Evolutionary conservation across 2,113 vertebrate species (phyloP), one percentile per base, ranked within the genome.

Genomic region (Sander vitreus): DNA sequence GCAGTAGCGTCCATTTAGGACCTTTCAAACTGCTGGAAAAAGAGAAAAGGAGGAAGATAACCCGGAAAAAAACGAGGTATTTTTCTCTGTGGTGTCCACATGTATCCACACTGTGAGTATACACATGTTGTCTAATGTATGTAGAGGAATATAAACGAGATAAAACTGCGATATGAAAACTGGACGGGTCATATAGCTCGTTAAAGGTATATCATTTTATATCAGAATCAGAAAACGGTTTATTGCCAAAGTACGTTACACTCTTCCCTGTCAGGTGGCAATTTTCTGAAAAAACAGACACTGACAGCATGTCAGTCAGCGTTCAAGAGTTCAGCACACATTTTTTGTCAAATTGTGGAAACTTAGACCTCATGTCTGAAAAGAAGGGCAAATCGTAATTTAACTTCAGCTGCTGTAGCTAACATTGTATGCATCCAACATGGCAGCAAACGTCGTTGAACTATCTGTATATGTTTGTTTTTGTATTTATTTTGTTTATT

Each of bases 171-270:
- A 60, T 5, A 77, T 89, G 64, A 77, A 16, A 65, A 50, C 12
- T 18, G 12, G 64, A 9, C 3, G 15, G 8, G 2, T 48, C 21
- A 14, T 73, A 0, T 60, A 81, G 70, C 21, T 19, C 27, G 2
- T 65, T 72, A 68, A 86, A 80, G 88, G 81, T 89, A 50, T 73
- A 45, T 55, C 0, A 0, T 2, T 66, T 39, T 27, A 62, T 13
- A 30, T 0, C 8, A 43, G 8, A 43, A 11, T 43, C 10, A 43
- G 39, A 43, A 43, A 43, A 43, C 39, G 39, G 39, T 10, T 43
- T 43, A 43, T 39, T 43, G 39, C 10, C 39, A 10, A 11, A 11
- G 39, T 43, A 11, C 39, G 39, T 43, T 11, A 43, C 39, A 11
- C 39, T 39, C 39, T 39, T 2, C 39, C 39, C 39, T 39, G 9